Percentiles rank a stretch among this genome's conserved stretches.
Evolutionary conservation across 2,797 vertebrate genomes (phyloP).

Genomic region (Myotis pilosus): DNA sequence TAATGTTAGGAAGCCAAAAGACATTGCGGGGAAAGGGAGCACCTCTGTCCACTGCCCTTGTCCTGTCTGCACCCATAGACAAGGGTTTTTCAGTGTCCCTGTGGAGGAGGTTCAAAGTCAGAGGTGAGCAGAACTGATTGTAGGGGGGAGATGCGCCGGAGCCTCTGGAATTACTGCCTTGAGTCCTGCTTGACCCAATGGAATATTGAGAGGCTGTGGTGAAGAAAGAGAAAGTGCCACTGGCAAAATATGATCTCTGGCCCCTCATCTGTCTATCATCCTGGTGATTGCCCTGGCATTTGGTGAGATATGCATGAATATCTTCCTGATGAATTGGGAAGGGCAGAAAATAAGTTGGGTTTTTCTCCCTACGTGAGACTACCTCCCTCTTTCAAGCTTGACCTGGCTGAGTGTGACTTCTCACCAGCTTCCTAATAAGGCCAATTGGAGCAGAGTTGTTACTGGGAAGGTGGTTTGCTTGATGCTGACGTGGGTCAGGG

Average conservation of each 20-base stretch:
- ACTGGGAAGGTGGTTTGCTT: neutral
- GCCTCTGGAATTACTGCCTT: neutral
- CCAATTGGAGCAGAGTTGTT: neutral
- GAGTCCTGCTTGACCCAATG: neutral
- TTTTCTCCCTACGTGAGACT: neutral
- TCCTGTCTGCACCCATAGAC: neutral
- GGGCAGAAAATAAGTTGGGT: neutral
- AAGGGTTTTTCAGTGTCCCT: neutral
- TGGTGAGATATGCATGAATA: neutral
- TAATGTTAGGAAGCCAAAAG: neutral
- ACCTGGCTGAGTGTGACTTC: neutral
- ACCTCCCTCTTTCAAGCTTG: neutral
- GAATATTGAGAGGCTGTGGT: neutral
- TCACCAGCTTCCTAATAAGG: neutral
- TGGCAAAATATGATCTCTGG: neutral
- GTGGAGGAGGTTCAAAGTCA: neutral
- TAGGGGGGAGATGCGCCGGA: neutral
- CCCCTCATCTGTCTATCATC: neutral
- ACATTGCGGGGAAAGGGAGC: neutral
- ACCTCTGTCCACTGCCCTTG: neutral
- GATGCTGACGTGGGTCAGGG: accelerated
- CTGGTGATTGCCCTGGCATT: neutral
- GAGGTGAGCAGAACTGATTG: neutral
- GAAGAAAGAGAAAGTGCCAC: neutral
- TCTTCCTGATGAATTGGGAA: neutral